Evolutionary conservation across 35 echinoderm and acorn worm genomes (phyloP).

Genomic region (Acanthaster planci): DNA sequence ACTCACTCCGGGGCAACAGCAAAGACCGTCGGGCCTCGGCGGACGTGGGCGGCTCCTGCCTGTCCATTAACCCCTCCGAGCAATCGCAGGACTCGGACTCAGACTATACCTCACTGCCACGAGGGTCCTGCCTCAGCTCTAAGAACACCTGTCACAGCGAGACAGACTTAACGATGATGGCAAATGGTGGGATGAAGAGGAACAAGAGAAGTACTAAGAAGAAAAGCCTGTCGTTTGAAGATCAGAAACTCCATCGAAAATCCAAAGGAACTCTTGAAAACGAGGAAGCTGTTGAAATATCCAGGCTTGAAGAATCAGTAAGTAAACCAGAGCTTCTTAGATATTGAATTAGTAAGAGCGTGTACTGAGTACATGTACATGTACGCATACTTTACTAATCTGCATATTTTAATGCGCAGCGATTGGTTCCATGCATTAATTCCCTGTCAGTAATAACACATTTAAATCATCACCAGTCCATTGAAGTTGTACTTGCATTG

Average conservation of each 20-base stretch:
- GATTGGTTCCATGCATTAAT: no score
- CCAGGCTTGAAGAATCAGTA: conserved; percentile 23
- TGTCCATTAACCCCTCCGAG: background rate
- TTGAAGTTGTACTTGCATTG: no score
- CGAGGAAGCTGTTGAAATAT: background rate
- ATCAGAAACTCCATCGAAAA: conserved; percentile 8
- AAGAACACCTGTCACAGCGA: conserved; percentile 41
- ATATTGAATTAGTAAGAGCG: no score
- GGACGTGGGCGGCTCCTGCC: background rate
- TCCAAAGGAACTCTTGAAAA: background rate
- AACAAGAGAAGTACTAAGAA: conserved; percentile 32
- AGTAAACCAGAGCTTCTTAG: no score
- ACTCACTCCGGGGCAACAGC: conserved; percentile 29
- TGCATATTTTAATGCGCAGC: no score
- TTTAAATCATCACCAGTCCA: no score
- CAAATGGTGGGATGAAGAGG: conserved; percentile 22
- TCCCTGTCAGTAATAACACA: no score
- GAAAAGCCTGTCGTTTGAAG: conserved; percentile 50
- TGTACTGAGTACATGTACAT: no score
- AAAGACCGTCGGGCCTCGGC: background rate
- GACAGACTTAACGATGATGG: background rate
- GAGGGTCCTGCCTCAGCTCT: background rate
- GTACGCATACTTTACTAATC: background rate
- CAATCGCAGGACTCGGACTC: conserved; percentile 32
- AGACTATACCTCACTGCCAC: conserved; percentile 33